Conservation (phyloP, 1,140 invertebrate genomes). For the Nephila pilipes region DNA sequence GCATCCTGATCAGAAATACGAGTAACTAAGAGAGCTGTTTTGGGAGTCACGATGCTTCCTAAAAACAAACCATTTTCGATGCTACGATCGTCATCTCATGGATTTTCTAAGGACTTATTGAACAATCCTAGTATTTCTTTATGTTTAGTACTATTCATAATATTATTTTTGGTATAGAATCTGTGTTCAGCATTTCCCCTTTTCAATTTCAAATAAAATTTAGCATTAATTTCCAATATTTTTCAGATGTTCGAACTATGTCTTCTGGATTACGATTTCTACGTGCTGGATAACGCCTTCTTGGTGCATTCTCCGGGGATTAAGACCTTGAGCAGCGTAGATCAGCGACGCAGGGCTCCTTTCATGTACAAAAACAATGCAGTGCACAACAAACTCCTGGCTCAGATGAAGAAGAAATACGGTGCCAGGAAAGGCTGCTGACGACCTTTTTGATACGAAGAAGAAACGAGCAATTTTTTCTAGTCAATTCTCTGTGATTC, state of each 20-base stretch:
- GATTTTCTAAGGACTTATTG: no score
- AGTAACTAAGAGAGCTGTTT: no score
- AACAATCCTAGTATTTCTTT: no score
- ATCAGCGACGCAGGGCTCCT: constrained; percentile 81
- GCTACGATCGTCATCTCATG: no score
- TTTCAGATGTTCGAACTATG: constrained; percentile 91
- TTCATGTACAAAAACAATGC: constrained; percentile 85
- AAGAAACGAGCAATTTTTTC: constrained; percentile 38
- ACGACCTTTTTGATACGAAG: not conserved
- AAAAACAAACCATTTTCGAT: no score
- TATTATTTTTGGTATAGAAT: no score
- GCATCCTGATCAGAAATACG: no score
- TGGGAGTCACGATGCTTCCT: no score
- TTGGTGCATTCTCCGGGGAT: constrained; percentile 89
- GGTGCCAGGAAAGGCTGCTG: constrained; percentile 76
- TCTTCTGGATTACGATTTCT: constrained; percentile 87
- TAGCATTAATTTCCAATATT: not conserved
- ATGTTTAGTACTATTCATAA: no score
- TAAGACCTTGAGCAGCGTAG: constrained; percentile 82
- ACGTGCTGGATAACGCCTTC: constrained; percentile 89
- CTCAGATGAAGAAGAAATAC: constrained; percentile 80
- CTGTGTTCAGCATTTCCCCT: no score
- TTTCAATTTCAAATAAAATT: no score
- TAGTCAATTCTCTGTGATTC: constrained; percentile 53
- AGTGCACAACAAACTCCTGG: constrained; percentile 85